These are phyloP conservation scores for Eurytoma adleriae DNA, from an alignment of 2,888 invertebrate species.

Conservation along the genomic window DNA sequence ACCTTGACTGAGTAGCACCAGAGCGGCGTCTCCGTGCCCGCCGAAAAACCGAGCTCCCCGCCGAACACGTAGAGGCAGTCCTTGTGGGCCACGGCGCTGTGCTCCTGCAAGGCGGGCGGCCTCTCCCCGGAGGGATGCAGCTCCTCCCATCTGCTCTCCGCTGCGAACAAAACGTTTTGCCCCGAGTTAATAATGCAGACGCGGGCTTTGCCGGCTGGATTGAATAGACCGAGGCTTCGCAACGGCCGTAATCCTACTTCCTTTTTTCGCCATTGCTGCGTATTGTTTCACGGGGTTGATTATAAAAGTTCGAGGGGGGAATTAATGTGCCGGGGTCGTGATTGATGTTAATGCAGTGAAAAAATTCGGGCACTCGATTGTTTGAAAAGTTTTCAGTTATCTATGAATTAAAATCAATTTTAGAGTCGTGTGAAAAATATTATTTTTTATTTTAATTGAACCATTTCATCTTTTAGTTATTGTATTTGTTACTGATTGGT, in stretches of 20 bases:
- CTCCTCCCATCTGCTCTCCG: conserved; percentile 86
- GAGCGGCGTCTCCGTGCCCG: conserved; percentile 87
- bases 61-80: conserved; percentile 90
- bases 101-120: conserved; percentile 90
- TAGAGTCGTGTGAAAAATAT: too few relatives aligned
- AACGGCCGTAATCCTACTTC: neutral
- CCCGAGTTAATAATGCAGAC: neutral
- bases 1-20: conserved; percentile 90
- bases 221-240: neutral
- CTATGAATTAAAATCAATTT: too few relatives aligned
- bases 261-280: neutral
- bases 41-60: conserved; percentile 88
- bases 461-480: too few relatives aligned
- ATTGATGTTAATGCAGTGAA: too few relatives aligned
- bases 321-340: too few relatives aligned
- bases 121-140: conserved; percentile 83
- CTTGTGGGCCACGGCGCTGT: conserved; percentile 87
- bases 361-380: too few relatives aligned
- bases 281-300: neutral
- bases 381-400: too few relatives aligned
- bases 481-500: too few relatives aligned
- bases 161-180: conserved; percentile 75
- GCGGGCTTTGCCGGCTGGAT: too few relatives aligned
- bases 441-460: too few relatives aligned
- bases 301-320: neutral